Base-by-base conservation (phyloP, 2,888 invertebrate genomes). In the Drosophila melanocephala region DNA sequence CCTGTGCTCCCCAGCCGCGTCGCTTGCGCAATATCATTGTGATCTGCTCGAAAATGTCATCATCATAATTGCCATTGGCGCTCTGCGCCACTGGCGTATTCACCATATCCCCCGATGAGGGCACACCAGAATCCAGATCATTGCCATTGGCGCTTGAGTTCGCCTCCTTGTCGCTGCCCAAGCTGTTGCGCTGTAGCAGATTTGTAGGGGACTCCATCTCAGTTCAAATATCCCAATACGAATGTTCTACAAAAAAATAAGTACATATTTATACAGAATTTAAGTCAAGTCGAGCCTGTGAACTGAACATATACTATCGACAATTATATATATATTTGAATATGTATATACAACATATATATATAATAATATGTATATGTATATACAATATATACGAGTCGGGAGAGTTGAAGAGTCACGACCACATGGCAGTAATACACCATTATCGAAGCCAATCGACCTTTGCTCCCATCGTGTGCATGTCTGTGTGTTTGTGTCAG, bases 1-100 rank as follows among this genome's bases (percentile, higher is more conserved):
- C 93, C 65, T 92, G 91, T n/a, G 92, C 90, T 51, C 91, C 89
- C 93, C 94, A 94, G 56, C 91, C 92, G 7, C 92, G 93, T 19
- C 94, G 92, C 72, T 93, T 93, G 47, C 94, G 90, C 58, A 93
- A 70, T 59, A 92, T 93, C 93, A 93, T 93, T 81, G 93, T 91
- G 26, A 93, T 92, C 53, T 93, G 91, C 57, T 92, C 92, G 30
- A 91, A 92, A 32, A 93, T 91, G 61, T 93, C 92, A 55, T 91
- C 93, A 37, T 86, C 90, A 5, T 89, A 89, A 6, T 89, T 91
- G 9, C 44, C 65, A 14, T 10, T 28, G 14, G 39, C 39, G 33
- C 50, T 53, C 47, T 68, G 51, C 22, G 42, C 61, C 5, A 50
- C 10, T 5, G 79, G 72, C 6, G 79, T 79, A 37, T 60, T 66